Percentiles rank a stretch among this genome's conserved stretches.
These are phyloP conservation scores for Bellardia bayeri DNA, from an alignment of 2,888 invertebrate species.

Conservation along the genomic window DNA sequence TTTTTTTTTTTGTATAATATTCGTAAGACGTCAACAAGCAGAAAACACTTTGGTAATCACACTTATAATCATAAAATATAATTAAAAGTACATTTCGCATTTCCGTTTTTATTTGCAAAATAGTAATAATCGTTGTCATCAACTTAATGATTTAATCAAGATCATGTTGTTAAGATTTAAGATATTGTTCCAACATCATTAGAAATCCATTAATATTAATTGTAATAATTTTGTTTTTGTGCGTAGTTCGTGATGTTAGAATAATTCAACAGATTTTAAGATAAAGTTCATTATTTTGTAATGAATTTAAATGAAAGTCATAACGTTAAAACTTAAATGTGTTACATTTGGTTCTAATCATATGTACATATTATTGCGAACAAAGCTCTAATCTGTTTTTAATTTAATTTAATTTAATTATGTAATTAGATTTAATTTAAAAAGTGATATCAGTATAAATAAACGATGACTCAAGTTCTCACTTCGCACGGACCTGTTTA, in stretches of 20 bases:
- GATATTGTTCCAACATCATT: slow-evolving; percentile 20
- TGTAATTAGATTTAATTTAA: too few relatives aligned
- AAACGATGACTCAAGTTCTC: too few relatives aligned
- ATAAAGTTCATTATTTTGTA: neutral
- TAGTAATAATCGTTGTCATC: neutral
- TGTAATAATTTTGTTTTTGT: neutral
- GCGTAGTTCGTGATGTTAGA: neutral
- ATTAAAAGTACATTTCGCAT: slow-evolving; percentile 29
- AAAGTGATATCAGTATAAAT: too few relatives aligned
- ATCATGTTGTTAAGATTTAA: neutral
- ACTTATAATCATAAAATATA: neutral
- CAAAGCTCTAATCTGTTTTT: too few relatives aligned
- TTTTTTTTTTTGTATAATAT: too few relatives aligned
- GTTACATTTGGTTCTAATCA: too few relatives aligned
- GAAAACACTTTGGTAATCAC: neutral
- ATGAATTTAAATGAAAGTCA: neutral
- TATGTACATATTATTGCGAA: too few relatives aligned
- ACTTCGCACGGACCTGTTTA: too few relatives aligned
- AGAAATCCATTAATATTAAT: slow-evolving; percentile 43
- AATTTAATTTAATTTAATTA: too few relatives aligned
- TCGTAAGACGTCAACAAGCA: neutral
- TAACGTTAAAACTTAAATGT: neutral
- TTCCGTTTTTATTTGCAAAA: slow-evolving; percentile 30
- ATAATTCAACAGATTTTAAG: neutral
- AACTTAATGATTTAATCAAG: slow-evolving; percentile 21